Evolutionary conservation across 2,797 vertebrate species (phyloP).

Genomic region (Coccyzus lansbergi): DNA sequence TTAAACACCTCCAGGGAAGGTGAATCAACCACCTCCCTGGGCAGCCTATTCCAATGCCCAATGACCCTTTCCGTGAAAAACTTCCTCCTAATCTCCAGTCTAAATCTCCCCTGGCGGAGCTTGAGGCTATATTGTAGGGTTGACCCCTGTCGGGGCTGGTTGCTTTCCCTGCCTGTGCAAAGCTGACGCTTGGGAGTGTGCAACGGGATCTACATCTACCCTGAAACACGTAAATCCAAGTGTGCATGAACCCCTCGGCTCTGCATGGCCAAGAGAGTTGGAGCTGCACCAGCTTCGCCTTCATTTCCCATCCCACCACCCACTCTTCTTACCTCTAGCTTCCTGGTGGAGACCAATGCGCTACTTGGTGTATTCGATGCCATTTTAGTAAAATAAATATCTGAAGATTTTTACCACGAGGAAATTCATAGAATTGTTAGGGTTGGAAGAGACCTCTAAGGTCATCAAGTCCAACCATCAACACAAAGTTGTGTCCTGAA

Average conservation of each 20-base stretch:
- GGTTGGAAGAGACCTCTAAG: too few species aligned
- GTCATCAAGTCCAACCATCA: too few species aligned
- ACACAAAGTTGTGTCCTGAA: too few species aligned
- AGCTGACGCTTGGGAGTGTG: rapidly evolving
- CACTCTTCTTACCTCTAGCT: background rate
- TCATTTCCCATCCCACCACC: background rate
- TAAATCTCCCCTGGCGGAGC: too few species aligned
- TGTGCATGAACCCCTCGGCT: background rate
- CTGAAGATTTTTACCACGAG: background rate
- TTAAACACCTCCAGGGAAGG: too few species aligned
- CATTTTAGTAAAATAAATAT: background rate
- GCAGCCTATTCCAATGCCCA: too few species aligned
- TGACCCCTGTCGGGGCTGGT: background rate
- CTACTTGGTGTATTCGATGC: background rate
- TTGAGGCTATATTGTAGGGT: too few species aligned
- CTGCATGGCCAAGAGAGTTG: background rate
- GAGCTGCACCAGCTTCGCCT: background rate
- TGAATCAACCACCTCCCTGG: too few species aligned
- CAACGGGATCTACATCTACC: too few species aligned
- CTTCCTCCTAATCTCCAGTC: too few species aligned
- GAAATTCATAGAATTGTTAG: background rate
- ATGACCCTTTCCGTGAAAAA: too few species aligned
- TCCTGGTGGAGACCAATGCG: background rate
- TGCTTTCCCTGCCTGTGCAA: background rate
- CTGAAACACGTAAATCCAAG: background rate